Percentiles rank a stretch among this genome's conserved stretches.
Evolutionary conservation across 2,797 vertebrate genomes (phyloP).

Genomic region (Lerista edwardsae): DNA sequence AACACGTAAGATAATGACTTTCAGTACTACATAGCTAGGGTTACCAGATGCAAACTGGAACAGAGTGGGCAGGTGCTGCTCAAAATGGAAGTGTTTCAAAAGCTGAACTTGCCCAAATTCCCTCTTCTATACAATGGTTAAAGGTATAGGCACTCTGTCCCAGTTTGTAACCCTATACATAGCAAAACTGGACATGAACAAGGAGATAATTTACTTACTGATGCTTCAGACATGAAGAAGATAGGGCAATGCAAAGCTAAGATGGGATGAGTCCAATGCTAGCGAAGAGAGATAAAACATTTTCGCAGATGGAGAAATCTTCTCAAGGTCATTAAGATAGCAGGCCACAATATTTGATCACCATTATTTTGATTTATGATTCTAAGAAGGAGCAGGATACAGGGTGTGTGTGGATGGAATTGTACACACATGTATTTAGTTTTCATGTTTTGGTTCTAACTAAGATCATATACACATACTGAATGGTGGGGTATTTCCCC

Average conservation of each 20-base stretch:
- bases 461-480: too few relatives aligned
- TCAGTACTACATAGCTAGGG: not conserved
- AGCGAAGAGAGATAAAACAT: not conserved
- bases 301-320: conserved; percentile 6
- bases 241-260: conserved; percentile 29
- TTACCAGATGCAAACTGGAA: too few relatives aligned
- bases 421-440: not conserved
- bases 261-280: not conserved
- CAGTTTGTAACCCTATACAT: too few relatives aligned
- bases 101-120: too few relatives aligned
- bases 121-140: too few relatives aligned
- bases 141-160: too few relatives aligned
- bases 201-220: conserved; percentile 62
- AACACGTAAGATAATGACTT: conserved; percentile 5
- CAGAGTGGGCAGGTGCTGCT: too few relatives aligned
- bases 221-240: conserved; percentile 55
- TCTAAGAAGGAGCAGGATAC: not conserved
- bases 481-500: too few relatives aligned
- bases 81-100: too few relatives aligned
- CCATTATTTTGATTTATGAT: not conserved
- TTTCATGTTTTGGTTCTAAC: not conserved
- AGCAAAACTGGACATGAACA: conserved; percentile 38
- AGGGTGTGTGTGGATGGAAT: too few relatives aligned
- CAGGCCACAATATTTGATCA: conserved; percentile 3
- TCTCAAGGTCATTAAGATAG: not conserved